Evolutionary conservation across 2,113 vertebrate species (phyloP).

Genomic region (Misgurnus mizolepis): DNA sequence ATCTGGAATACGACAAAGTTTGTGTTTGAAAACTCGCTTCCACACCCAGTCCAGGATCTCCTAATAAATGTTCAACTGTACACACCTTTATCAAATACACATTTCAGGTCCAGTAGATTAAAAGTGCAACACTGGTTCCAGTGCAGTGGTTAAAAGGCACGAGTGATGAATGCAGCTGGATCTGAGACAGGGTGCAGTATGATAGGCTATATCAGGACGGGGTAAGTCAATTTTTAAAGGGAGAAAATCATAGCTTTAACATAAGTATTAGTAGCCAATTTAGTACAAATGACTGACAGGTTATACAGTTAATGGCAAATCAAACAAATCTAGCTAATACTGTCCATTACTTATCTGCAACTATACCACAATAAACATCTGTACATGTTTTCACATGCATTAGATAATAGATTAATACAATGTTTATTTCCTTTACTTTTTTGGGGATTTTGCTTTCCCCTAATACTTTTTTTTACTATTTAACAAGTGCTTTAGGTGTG

Average conservation of each 20-base stretch:
- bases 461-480: background rate
- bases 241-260: background rate
- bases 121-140: slow-evolving; percentile 58
- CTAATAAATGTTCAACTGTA: slow-evolving; percentile 76
- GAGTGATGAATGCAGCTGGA: slow-evolving; percentile 23
- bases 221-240: background rate
- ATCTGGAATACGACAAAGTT: slow-evolving; percentile 22
- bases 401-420: background rate
- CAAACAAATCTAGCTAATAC: background rate
- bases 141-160: background rate
- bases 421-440: background rate
- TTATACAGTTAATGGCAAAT: background rate
- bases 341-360: too few species aligned
- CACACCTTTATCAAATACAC: slow-evolving; percentile 83
- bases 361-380: background rate
- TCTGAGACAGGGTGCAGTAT: background rate
- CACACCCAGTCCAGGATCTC: slow-evolving; percentile 81
- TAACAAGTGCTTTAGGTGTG: background rate
- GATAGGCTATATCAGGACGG: background rate
- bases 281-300: background rate
- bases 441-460: background rate
- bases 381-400: background rate
- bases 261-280: background rate
- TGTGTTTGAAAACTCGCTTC: slow-evolving; percentile 51
- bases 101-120: slow-evolving; percentile 70